phyloP scores from a whole-genome alignment of 2,888 invertebrate species.

The Didymodactylos carnosus region DNA sequence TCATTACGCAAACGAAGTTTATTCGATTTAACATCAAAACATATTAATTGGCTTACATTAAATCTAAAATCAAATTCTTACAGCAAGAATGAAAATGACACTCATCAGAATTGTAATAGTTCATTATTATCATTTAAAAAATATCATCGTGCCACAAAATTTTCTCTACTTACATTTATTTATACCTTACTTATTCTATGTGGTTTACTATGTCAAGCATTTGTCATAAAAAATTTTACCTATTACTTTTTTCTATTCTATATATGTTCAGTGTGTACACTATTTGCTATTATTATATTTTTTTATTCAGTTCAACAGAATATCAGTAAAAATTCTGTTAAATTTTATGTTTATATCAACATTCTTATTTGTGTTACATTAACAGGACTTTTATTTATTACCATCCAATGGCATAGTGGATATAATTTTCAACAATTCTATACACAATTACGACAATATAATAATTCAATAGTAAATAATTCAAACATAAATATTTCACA shows the following conservation, averaged over 20 bases:
- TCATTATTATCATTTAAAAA: too few relatives aligned
- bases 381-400: neutral
- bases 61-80: too few relatives aligned
- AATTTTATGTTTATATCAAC: neutral
- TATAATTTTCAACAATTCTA: neutral
- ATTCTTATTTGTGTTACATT: neutral
- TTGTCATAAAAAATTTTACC: neutral
- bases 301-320: neutral
- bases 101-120: too few relatives aligned
- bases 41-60: neutral
- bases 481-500: too few relatives aligned
- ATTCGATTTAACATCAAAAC: neutral
- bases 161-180: neutral
- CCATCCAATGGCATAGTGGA: neutral
- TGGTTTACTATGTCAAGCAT: neutral
- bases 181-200: neutral
- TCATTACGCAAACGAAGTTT: neutral
- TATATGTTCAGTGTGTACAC: too few relatives aligned
- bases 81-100: too few relatives aligned
- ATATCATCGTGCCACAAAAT: too few relatives aligned
- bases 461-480: too few relatives aligned
- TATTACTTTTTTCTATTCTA: neutral
- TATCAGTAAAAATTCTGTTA: neutral
- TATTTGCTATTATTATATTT: neutral
- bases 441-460: too few relatives aligned